Conservation (phyloP, 2,113 vertebrate genomes). For the Cochlearius cochlearius region DNA sequence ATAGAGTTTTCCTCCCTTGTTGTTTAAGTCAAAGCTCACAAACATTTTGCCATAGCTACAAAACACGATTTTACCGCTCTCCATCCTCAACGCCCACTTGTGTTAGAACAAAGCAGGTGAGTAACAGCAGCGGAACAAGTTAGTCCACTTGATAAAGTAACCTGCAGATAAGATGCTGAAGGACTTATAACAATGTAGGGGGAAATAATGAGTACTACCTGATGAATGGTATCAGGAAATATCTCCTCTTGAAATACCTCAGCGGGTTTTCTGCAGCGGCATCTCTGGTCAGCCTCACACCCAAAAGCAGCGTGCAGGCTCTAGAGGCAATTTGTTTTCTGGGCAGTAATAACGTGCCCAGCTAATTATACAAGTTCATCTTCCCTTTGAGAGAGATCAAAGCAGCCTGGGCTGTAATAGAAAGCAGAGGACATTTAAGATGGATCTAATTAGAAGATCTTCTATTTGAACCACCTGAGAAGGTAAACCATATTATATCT, state of each 20-base stretch:
- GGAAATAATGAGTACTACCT: not conserved
- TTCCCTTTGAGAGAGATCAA: not conserved
- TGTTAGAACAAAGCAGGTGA: not conserved
- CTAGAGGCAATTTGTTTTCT: not conserved
- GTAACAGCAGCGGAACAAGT: not conserved
- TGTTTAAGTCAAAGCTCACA: not conserved
- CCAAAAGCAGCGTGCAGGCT: not conserved
- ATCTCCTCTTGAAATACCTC: not conserved
- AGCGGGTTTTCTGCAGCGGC: not conserved
- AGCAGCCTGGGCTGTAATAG: not conserved
- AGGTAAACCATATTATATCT: conserved; percentile 10
- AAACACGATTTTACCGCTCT: not conserved
- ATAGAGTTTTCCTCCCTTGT: not conserved
- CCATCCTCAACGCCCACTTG: not conserved
- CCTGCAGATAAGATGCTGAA: not conserved
- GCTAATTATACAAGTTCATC: not conserved
- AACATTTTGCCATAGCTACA: not conserved
- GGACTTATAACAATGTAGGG: not conserved
- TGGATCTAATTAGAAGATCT: not conserved
- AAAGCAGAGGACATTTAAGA: not conserved
- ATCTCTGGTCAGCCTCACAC: not conserved
- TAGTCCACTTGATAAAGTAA: not conserved
- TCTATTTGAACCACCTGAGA: not conserved
- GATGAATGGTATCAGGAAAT: conserved; percentile 45
- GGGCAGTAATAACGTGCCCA: not conserved